Conservation (phyloP, 2,113 vertebrate genomes). For the Bos javanicus region DNA sequence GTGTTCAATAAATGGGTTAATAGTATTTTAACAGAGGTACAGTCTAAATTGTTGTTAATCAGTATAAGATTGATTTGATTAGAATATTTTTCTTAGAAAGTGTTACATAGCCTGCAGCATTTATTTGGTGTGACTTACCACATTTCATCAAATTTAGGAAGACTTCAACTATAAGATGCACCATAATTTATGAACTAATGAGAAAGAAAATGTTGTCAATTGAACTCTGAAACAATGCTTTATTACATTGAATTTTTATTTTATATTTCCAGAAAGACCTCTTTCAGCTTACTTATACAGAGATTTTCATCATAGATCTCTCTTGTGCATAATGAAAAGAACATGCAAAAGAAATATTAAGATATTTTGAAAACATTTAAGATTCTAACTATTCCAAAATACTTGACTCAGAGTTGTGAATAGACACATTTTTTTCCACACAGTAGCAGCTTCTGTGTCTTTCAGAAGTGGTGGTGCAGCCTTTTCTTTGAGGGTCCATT, state of each 20-base stretch:
- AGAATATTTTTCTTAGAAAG: neutral
- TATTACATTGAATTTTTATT: slow-evolving; percentile 7
- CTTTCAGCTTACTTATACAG: neutral
- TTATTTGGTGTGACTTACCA: slow-evolving; percentile 40
- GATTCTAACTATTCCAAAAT: neutral
- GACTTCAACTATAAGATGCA: neutral
- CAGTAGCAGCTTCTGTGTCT: neutral
- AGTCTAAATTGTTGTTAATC: slow-evolving; percentile 18
- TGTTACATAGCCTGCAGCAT: neutral
- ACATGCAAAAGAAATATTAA: neutral
- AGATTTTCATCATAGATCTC: neutral
- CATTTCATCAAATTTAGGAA: slow-evolving; percentile 45
- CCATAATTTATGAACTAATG: slow-evolving; percentile 14
- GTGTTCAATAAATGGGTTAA: neutral
- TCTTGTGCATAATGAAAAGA: neutral
- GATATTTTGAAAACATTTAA: neutral
- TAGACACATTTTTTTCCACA: neutral
- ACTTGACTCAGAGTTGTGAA: neutral
- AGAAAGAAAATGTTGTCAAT: neutral
- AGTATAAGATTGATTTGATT: neutral
- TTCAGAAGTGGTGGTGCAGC: neutral
- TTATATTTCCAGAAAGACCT: neutral
- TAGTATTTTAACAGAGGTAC: neutral
- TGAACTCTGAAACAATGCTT: neutral
- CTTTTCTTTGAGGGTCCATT: neutral